These are phyloP conservation scores for Agrypnia vestita DNA, from an alignment of 1,140 invertebrate species.

Conservation along the genomic window DNA sequence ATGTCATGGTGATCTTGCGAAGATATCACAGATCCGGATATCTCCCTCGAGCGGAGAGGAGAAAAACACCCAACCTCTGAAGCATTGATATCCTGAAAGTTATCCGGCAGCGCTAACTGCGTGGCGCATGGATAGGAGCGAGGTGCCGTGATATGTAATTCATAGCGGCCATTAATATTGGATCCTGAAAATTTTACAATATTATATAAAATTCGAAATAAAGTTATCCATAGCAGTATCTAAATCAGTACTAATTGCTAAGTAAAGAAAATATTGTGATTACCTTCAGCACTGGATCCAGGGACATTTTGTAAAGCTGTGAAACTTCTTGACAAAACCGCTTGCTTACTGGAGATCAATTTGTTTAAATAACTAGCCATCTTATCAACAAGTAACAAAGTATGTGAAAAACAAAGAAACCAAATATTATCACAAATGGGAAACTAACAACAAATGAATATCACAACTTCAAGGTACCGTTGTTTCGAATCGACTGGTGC, in stretches of 20 bases:
- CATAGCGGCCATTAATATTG: constrained; percentile 55
- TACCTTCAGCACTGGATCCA: constrained; percentile 22
- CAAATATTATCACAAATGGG: not conserved
- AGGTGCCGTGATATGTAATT: constrained; percentile 64
- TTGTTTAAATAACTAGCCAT: constrained; percentile 49
- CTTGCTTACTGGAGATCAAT: constrained; percentile 33
- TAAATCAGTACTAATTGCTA: not conserved
- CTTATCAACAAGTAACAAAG: not conserved
- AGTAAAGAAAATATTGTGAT: no score
- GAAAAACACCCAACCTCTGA: constrained; percentile 78
- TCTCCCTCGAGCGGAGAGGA: constrained; percentile 75
- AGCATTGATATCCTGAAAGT: constrained; percentile 75
- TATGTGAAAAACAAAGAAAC: constrained; percentile 3
- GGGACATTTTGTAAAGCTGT: constrained; percentile 13
- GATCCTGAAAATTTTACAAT: constrained; percentile 38
- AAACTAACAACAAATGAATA: constrained; percentile 1
- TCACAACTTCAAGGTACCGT: not conserved
- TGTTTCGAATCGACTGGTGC: not conserved
- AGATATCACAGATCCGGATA: constrained; percentile 73
- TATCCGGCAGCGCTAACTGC: constrained; percentile 67
- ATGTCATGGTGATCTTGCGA: constrained; percentile 58
- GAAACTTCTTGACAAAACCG: constrained; percentile 26
- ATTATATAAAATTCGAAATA: not conserved
- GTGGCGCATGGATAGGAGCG: constrained; percentile 67
- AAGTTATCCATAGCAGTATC: not conserved